phyloP scores from a whole-genome alignment of 2,797 vertebrate species.

The Mus caroli region DNA sequence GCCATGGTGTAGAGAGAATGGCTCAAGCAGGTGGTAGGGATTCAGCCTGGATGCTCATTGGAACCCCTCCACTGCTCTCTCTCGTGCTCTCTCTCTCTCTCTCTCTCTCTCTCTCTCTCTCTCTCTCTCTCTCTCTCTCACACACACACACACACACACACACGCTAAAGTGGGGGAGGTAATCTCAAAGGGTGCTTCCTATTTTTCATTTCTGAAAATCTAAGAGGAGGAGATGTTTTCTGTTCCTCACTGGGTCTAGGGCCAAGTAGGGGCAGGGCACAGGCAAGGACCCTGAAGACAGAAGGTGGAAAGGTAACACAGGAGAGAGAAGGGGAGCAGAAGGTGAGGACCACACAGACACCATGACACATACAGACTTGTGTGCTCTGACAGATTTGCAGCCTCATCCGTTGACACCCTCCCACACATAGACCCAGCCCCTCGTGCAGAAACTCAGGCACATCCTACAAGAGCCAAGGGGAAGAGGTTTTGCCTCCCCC shows the following conservation, averaged over 20 bases:
- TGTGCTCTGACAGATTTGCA: slow-evolving; percentile 62
- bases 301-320: not conserved
- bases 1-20: not conserved
- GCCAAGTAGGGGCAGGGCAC: not conserved
- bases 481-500: slow-evolving; percentile 31
- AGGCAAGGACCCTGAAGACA: not conserved
- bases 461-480: not conserved
- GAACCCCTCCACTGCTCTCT: not conserved
- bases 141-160: too few species aligned
- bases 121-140: not conserved
- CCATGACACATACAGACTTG: not conserved
- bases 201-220: not conserved
- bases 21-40: not conserved
- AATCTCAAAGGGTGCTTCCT: slow-evolving; percentile 10
- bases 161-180: not conserved
- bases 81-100: not conserved
- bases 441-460: slow-evolving; percentile 50
- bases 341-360: slow-evolving; percentile 51
- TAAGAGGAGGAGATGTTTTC: not conserved
- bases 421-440: slow-evolving; percentile 62
- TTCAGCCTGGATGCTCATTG: not conserved
- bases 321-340: not conserved
- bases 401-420: slow-evolving; percentile 34
- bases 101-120: not conserved
- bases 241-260: not conserved